Conservation (phyloP, 2,113 vertebrate genomes). For the Ammodramus savannarum region DNA sequence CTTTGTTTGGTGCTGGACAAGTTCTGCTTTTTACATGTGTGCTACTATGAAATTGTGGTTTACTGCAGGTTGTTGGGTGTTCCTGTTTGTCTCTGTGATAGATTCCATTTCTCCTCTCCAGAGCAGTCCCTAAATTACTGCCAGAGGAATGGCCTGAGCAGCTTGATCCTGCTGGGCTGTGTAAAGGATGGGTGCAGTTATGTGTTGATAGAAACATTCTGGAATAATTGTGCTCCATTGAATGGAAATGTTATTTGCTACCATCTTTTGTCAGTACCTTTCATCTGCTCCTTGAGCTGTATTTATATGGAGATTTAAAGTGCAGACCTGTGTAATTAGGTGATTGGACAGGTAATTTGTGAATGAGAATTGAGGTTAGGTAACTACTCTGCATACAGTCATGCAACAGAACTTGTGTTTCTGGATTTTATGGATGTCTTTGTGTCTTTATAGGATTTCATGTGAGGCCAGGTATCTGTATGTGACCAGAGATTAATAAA, state of each 20-base stretch:
- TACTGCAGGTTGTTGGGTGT: background rate
- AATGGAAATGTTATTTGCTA: background rate
- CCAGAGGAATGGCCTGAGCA: background rate
- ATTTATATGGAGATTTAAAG: background rate
- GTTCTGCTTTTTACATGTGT: background rate
- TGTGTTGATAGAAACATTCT: background rate
- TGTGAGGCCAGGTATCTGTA: background rate
- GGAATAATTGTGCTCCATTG: background rate
- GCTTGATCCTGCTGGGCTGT: background rate
- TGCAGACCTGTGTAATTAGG: rapidly evolving
- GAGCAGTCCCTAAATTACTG: background rate
- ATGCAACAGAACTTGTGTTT: background rate
- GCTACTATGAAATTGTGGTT: background rate
- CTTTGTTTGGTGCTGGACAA: background rate
- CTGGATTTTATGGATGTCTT: background rate
- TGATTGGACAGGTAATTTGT: background rate
- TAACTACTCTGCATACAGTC: background rate
- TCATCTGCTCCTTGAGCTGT: background rate
- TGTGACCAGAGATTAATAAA: background rate
- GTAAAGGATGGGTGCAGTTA: background rate
- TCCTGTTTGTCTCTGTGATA: background rate
- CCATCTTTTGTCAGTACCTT: background rate
- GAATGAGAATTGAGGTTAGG: background rate
- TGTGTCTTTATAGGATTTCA: background rate
- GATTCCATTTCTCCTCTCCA: background rate